Percentiles rank a stretch among this genome's conserved stretches.
Evolutionary conservation across 2,113 vertebrate species (phyloP).

Genomic region (Fulica atra): DNA sequence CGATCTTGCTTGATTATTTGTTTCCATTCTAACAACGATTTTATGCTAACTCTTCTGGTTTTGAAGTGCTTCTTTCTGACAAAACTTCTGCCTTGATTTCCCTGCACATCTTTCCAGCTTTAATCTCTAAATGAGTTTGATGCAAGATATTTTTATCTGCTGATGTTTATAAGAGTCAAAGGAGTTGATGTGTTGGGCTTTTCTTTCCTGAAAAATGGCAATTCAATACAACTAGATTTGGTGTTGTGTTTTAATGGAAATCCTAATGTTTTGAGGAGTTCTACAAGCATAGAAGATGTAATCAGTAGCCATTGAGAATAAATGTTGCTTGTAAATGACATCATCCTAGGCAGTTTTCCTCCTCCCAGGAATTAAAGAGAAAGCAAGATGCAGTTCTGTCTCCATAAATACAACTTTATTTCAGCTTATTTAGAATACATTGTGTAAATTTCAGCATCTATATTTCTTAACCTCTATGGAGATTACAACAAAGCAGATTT

Average conservation of each 20-base stretch:
- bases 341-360: not conserved
- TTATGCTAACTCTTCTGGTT: not conserved
- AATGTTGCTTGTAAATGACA: not conserved
- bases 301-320: slow-evolving; percentile 1
- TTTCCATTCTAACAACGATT: not conserved
- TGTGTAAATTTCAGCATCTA: not conserved
- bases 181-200: accelerated
- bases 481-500: not conserved
- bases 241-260: not conserved
- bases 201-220: not conserved
- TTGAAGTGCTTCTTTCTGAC: not conserved
- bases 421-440: not conserved
- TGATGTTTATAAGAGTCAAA: not conserved
- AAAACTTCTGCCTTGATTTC: not conserved
- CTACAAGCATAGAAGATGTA: not conserved
- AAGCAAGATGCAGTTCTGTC: not conserved
- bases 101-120: not conserved
- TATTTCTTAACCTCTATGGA: not conserved
- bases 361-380: not conserved
- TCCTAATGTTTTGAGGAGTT: not conserved
- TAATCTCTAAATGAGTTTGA: not conserved
- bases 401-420: not conserved
- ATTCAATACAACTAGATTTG: not conserved
- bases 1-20: not conserved
- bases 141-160: not conserved